Evolutionary conservation across 2,888 invertebrate genomes (phyloP).

Genomic region (Oxycera nigricornis): DNA sequence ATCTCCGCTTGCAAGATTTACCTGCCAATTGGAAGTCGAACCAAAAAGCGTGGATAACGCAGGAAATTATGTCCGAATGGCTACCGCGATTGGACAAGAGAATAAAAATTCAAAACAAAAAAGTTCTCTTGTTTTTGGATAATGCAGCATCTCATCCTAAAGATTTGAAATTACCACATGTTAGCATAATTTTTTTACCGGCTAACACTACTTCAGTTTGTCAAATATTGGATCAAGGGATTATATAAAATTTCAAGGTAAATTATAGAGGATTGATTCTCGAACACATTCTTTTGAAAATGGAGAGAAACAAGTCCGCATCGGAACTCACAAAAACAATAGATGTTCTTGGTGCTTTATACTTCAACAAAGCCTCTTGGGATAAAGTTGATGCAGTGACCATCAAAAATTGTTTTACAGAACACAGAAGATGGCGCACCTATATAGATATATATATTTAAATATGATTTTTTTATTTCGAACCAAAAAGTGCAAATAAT

Average conservation of each 20-base stretch:
- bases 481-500: no score
- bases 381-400: background rate
- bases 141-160: background rate
- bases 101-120: background rate
- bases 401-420: no score
- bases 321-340: background rate
- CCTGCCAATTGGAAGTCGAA: constrained; percentile 1
- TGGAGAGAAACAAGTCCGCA: background rate
- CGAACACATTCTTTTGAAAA: background rate
- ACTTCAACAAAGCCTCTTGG: background rate
- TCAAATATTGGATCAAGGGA: background rate
- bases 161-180: background rate
- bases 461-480: no score
- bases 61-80: constrained; percentile 1
- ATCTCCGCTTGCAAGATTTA: background rate
- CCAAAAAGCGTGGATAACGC: constrained; percentile 12
- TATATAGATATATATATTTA: no score
- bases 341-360: background rate
- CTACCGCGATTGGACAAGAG: background rate
- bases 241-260: background rate
- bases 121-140: background rate
- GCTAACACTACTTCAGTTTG: background rate
- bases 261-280: background rate
- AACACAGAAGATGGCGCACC: no score
- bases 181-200: background rate